Base-by-base conservation (phyloP, 2,888 invertebrate genomes). In the Hydrotaea cyrtoneurina region DNA sequence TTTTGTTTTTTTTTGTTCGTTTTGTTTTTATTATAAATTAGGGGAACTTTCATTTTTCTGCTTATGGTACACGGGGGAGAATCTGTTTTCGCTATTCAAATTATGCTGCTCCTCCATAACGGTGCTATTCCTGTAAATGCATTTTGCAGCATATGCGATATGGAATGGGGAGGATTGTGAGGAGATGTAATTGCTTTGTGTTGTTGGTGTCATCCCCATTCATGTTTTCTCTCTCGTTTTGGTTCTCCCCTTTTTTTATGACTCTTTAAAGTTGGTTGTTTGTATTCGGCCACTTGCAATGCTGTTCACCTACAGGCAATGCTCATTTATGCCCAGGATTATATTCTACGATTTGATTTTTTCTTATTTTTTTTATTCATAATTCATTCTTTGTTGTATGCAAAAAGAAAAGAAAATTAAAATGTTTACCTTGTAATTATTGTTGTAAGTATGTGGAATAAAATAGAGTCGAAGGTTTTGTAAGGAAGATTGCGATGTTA, bases 11-110 rank as follows among this genome's bases (percentile, higher is more conserved):
- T 55, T 10, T 39, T 11, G 7, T 8, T 3, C 39, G 8, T 17
- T 75, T 36, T 78, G 75, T 77, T 86, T 86, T 86, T 31, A 7
- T 87, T 89, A 83, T 50, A 89, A 90, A 90, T 90, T 90, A 89
- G 90, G 90, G 90, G 88, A 90, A 90, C 90, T 90, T 90, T 90
- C 90, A 88, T 90, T 90, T 90, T 90, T 90, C 89, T 82, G 83
- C 85, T 78, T 83, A 11, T 19, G 17, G 13, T 72, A 15, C 19
- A 73, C 26, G 31, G 15, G 46, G 46, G 19, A 23, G 39, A 11
- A 26, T 50, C 26, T 46, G 11, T 75, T 66, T 50, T 50, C n/a
- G 10, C 7, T 17, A 21, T 19, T 21, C 55, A 55, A 55, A 55
- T 5, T 55, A 55, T 81, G 62, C 57, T 72, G 69, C 21, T 46